Conservation (phyloP, 1,140 invertebrate genomes). For the Branchinecta lindahli region DNA sequence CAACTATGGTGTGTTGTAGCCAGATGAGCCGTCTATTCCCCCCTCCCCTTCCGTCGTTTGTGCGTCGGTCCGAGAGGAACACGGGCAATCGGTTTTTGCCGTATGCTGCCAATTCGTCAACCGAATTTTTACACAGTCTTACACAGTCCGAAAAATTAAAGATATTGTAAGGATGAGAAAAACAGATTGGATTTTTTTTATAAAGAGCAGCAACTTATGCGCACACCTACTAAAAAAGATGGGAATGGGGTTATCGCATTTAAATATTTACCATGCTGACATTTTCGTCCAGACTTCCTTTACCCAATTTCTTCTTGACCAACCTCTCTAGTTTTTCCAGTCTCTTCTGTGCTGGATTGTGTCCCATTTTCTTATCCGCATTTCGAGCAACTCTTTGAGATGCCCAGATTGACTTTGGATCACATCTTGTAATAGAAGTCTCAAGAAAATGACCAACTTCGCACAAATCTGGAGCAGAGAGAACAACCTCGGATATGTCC, state of each 20-base stretch:
- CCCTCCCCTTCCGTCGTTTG: too few relatives aligned
- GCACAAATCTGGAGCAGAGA: neutral
- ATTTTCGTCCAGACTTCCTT: neutral
- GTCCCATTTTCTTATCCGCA: neutral
- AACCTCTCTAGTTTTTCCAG: neutral
- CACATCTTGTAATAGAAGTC: neutral
- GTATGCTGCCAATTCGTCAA: too few relatives aligned
- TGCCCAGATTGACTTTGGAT: neutral
- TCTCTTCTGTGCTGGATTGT: neutral
- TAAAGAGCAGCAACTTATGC: neutral
- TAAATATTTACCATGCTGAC: neutral
- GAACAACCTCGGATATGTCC: neutral
- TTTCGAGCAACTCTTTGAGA: neutral
- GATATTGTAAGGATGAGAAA: too few relatives aligned
- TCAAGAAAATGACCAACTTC: neutral
- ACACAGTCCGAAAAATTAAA: too few relatives aligned
- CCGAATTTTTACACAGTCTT: too few relatives aligned
- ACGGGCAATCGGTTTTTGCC: too few relatives aligned
- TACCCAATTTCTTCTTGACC: neutral
- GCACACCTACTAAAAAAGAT: neutral
- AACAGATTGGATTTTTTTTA: too few relatives aligned
- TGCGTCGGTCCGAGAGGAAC: too few relatives aligned
- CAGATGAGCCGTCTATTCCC: too few relatives aligned
- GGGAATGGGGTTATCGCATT: neutral
- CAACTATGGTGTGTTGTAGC: too few relatives aligned